phyloP scores from a whole-genome alignment of 1,140 invertebrate species.

The Nymphalis io region DNA sequence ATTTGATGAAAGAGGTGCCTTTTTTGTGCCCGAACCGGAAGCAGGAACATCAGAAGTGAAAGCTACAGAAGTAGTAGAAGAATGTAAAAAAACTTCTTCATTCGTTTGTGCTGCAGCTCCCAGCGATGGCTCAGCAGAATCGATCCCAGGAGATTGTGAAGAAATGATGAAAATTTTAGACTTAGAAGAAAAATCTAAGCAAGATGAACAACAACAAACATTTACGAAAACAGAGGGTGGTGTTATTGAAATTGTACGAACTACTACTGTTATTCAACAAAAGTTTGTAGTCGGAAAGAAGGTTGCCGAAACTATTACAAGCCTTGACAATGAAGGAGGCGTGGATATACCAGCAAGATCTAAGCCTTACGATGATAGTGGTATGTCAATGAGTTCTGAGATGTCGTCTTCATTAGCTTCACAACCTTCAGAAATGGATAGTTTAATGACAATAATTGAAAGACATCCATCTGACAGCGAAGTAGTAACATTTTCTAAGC shows the following conservation, averaged over 20 bases:
- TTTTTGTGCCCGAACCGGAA: constrained; percentile 74
- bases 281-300: constrained; percentile 79
- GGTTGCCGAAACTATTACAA: constrained; percentile 80
- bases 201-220: constrained; percentile 48
- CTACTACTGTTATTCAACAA: constrained; percentile 81
- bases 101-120: constrained; percentile 80
- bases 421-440: constrained; percentile 78
- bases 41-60: constrained; percentile 53
- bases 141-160: constrained; percentile 75
- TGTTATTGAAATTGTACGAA: constrained; percentile 79
- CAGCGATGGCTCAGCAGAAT: constrained; percentile 77
- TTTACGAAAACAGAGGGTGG: constrained; percentile 56
- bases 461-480: constrained; percentile 62
- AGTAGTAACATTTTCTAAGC: constrained; percentile 61
- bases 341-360: constrained; percentile 69
- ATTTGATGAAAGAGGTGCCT: constrained; percentile 75
- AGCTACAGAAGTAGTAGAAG: constrained; percentile 58
- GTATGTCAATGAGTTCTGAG: constrained; percentile 75
- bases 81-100: constrained; percentile 70
- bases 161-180: constrained; percentile 79
- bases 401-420: constrained; percentile 79
- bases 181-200: constrained; percentile 67
- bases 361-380: constrained; percentile 61
- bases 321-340: constrained; percentile 70
- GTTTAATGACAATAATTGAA: constrained; percentile 78